Percentiles rank a stretch among this genome's conserved stretches.
phyloP scores from a whole-genome alignment of 2,888 invertebrate genomes.

The Dysmachus trigonus region DNA sequence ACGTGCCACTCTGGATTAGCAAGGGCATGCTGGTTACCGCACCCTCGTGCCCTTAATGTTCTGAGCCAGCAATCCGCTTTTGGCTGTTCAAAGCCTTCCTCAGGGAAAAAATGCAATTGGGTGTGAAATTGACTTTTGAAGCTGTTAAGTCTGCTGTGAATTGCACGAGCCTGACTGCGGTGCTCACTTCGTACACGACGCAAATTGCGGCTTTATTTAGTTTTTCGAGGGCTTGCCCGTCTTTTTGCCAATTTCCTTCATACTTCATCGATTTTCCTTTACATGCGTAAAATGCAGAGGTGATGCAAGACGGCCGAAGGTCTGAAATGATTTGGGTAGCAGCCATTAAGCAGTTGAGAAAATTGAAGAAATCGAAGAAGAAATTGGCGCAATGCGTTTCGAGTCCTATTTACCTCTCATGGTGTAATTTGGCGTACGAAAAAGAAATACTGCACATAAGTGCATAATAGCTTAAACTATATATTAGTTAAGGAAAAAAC shows the following conservation, averaged over 20 bases:
- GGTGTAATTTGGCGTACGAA: too few species aligned
- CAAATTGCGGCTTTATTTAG: background rate
- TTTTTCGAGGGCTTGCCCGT: background rate
- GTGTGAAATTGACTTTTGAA: slow-evolving; percentile 48
- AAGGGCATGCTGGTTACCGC: slow-evolving; percentile 22
- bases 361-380: background rate
- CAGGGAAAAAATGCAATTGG: slow-evolving; percentile 44
- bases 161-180: background rate
- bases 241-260: background rate
- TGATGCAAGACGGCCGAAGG: background rate
- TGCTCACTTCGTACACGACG: background rate
- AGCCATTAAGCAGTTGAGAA: background rate
- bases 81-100: background rate
- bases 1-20: slow-evolving; percentile 12
- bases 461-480: too few species aligned
- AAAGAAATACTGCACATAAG: too few species aligned
- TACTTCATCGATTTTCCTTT: background rate
- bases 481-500: too few species aligned
- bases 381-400: too few species aligned
- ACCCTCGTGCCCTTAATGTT: background rate
- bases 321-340: background rate
- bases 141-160: background rate
- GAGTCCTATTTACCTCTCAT: too few species aligned
- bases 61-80: background rate
- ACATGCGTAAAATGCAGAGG: background rate